Evolutionary conservation across 2,888 invertebrate species (phyloP).

Genomic region (Chorisops tibialis): DNA sequence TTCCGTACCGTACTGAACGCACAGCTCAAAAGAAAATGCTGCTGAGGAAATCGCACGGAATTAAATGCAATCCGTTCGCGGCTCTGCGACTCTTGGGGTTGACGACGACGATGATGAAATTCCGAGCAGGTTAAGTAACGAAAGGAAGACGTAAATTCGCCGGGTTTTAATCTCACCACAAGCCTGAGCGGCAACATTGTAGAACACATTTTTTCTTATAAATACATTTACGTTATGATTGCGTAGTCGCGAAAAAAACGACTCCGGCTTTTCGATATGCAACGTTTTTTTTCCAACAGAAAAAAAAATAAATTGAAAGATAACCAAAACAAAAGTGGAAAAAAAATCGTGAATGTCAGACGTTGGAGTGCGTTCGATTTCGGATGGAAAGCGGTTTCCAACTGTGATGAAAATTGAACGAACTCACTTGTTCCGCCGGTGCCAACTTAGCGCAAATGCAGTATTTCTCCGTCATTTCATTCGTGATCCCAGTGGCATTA

Average conservation of each 20-base stretch:
- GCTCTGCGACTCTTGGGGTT: too few species aligned
- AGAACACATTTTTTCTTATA: conserved; percentile 8
- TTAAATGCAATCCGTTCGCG: too few species aligned
- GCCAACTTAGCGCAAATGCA: neutral
- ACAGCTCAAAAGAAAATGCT: neutral
- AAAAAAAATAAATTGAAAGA: too few species aligned
- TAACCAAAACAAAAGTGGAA: too few species aligned
- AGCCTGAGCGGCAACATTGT: conserved; percentile 10
- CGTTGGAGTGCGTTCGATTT: too few species aligned
- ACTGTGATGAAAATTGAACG: too few species aligned
- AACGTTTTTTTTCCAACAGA: too few species aligned
- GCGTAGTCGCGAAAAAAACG: neutral
- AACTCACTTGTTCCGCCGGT: too few species aligned
- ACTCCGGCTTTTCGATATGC: too few species aligned
- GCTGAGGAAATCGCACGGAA: neutral
- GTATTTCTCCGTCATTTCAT: conserved; percentile 48
- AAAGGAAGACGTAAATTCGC: neutral
- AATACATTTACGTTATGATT: neutral
- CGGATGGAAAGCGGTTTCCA: too few species aligned
- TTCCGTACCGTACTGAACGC: neutral
- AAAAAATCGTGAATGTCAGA: too few species aligned
- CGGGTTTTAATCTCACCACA: neutral
- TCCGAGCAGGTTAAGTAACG: conserved; percentile 21
- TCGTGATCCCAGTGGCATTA: conserved; percentile 73
- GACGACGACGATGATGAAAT: too few species aligned